Evolutionary conservation across 2,888 invertebrate genomes (phyloP).

Genomic region (Gymnocheta viridis): DNA sequence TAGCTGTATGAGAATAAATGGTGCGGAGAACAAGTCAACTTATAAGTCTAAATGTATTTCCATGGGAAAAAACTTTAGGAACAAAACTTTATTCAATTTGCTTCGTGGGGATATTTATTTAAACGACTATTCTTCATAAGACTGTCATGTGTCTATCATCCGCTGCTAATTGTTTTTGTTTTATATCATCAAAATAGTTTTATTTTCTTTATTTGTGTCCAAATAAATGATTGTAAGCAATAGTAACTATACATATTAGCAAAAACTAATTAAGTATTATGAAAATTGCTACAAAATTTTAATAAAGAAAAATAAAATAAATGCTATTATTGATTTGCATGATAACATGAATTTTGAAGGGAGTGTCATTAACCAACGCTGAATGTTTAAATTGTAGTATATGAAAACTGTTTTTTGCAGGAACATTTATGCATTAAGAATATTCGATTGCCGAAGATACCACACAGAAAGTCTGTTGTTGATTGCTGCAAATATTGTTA

Average conservation of each 20-base stretch:
- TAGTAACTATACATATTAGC: conserved; percentile 11
- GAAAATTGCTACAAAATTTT: neutral
- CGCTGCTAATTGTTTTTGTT: conserved; percentile 6
- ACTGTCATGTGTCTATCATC: neutral
- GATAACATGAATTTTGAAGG: neutral
- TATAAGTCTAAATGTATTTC: no score
- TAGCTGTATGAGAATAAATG: no score
- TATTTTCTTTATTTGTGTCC: neutral
- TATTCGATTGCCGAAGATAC: no score
- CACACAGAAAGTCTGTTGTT: no score
- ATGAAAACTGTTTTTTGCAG: neutral
- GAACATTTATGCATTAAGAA: no score
- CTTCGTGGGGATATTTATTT: neutral
- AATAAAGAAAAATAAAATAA: neutral
- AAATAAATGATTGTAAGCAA: neutral
- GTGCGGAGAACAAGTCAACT: no score
- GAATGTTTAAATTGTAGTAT: neutral
- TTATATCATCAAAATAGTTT: neutral
- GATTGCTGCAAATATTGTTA: no score
- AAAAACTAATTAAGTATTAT: conserved; percentile 5
- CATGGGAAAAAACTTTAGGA: neutral
- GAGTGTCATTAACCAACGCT: neutral
- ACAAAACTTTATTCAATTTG: neutral
- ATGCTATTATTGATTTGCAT: conserved; percentile 3
- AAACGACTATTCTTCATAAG: neutral